Evolutionary conservation across 2,888 invertebrate species (phyloP).

Genomic region (Drosophila imparisetae): DNA sequence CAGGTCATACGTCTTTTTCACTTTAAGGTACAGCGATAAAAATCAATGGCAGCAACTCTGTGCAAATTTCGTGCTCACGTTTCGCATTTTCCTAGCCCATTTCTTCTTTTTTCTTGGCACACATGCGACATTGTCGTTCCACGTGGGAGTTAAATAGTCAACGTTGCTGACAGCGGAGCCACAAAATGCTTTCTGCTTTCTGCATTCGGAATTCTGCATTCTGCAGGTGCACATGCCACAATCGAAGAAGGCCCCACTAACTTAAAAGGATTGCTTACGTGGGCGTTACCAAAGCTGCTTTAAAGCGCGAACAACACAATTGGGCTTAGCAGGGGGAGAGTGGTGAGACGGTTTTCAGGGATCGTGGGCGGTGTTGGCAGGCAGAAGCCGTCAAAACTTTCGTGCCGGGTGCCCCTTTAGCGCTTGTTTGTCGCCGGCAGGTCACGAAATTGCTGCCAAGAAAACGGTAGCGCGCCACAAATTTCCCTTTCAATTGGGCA

Average conservation of each 20-base stretch:
- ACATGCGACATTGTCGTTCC: conserved; percentile 42
- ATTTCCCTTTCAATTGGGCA: conserved; percentile 73
- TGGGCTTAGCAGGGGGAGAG: conserved; percentile 21
- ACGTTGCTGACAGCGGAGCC: conserved; percentile 50
- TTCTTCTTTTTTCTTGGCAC: conserved; percentile 36
- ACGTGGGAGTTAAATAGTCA: conserved; percentile 52
- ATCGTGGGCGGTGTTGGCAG: conserved; percentile 11
- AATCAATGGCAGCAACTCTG: conserved; percentile 69
- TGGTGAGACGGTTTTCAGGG: not conserved
- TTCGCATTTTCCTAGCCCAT: conserved; percentile 22
- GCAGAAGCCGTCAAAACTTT: conserved; percentile 65
- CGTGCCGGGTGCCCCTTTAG: conserved; percentile 41
- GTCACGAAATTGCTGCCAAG: conserved; percentile 68
- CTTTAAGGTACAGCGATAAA: conserved; percentile 52
- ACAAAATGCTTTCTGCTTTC: conserved; percentile 49
- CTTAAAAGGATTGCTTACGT: conserved; percentile 25
- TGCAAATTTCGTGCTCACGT: conserved; percentile 19
- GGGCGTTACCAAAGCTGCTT: conserved; percentile 56
- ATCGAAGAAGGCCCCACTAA: not conserved
- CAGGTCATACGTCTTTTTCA: conserved; percentile 30
- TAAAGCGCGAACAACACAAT: conserved; percentile 61
- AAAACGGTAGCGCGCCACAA: conserved; percentile 58
- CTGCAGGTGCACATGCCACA: conserved; percentile 64
- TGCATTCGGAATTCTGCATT: conserved; percentile 12
- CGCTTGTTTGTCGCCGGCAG: conserved; percentile 65